Evolutionary conservation across 92 coral and sea anemone species (phyloP).

Genomic region (Zoanthus gigantus): DNA sequence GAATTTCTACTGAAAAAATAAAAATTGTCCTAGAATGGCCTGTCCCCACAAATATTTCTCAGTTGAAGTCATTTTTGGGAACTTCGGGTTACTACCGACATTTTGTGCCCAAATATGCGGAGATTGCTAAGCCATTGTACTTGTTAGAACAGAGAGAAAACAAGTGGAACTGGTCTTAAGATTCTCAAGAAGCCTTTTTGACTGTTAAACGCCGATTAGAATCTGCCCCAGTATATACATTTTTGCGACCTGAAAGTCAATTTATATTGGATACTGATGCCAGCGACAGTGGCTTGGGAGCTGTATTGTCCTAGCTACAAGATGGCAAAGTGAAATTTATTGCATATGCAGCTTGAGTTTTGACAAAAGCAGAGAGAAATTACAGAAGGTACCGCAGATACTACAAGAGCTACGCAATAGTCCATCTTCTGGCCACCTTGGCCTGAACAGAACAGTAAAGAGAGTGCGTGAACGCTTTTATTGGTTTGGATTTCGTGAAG

Average conservation of each 20-base stretch:
- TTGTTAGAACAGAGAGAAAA: slow-evolving; percentile 14
- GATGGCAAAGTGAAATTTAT: slow-evolving; percentile 22
- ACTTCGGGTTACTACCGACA: slow-evolving; percentile 57
- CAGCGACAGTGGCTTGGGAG: not conserved
- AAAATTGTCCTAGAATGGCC: slow-evolving; percentile 56
- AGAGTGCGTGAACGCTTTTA: slow-evolving; percentile 50
- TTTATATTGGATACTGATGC: slow-evolving; percentile 54
- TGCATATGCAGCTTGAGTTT: slow-evolving; percentile 34
- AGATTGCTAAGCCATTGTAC: slow-evolving; percentile 59
- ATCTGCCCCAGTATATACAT: slow-evolving; percentile 45
- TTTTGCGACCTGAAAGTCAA: slow-evolving; percentile 14
- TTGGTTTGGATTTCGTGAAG: slow-evolving; percentile 48
- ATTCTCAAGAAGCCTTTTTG: slow-evolving; percentile 11
- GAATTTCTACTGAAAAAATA: slow-evolving; percentile 60
- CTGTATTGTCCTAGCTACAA: slow-evolving; percentile 50
- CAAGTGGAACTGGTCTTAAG: slow-evolving; percentile 28
- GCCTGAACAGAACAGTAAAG: slow-evolving; percentile 41
- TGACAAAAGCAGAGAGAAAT: not conserved
- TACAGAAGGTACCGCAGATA: slow-evolving; percentile 42
- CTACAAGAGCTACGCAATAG: slow-evolving; percentile 45
- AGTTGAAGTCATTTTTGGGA: slow-evolving; percentile 54
- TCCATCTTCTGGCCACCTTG: slow-evolving; percentile 64
- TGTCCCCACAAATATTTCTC: slow-evolving; percentile 13
- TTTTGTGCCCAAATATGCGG: slow-evolving; percentile 59
- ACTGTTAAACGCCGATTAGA: slow-evolving; percentile 12